phyloP scores from a whole-genome alignment of 1,140 invertebrate species.

The Myzus persicae region DNA sequence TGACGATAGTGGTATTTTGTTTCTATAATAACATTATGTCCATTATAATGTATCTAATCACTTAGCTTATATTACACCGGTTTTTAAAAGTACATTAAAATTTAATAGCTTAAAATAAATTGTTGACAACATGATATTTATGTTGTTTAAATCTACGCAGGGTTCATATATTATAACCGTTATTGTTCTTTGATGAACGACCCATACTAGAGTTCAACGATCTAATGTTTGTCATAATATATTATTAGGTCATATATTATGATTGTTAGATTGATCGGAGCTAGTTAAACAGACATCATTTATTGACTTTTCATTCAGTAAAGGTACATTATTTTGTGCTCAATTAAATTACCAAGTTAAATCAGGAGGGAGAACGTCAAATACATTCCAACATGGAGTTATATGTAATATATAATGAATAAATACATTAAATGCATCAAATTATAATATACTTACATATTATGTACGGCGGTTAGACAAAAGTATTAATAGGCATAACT shows the following conservation, averaged over 20 bases:
- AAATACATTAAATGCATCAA: background rate
- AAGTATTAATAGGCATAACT: background rate
- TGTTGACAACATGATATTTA: background rate
- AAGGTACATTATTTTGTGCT: background rate
- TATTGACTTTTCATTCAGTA: background rate
- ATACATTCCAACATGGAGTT: background rate
- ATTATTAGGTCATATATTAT: background rate
- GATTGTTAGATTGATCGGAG: background rate
- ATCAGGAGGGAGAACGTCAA: background rate
- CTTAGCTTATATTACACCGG: background rate
- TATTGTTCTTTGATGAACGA: background rate
- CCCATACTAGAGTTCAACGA: constrained; percentile 3
- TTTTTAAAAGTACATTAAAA: background rate
- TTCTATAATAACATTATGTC: background rate
- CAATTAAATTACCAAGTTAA: constrained; percentile 29
- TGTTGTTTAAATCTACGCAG: background rate
- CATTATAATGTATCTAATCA: background rate
- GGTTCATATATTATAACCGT: background rate
- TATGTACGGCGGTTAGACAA: background rate
- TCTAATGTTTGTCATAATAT: background rate
- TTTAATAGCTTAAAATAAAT: background rate
- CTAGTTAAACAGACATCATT: too few species aligned
- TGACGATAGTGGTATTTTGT: background rate
- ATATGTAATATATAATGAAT: background rate
- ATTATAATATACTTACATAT: background rate